phyloP scores from a whole-genome alignment of 2,797 vertebrate genomes.

The Psittacula derbiana region DNA sequence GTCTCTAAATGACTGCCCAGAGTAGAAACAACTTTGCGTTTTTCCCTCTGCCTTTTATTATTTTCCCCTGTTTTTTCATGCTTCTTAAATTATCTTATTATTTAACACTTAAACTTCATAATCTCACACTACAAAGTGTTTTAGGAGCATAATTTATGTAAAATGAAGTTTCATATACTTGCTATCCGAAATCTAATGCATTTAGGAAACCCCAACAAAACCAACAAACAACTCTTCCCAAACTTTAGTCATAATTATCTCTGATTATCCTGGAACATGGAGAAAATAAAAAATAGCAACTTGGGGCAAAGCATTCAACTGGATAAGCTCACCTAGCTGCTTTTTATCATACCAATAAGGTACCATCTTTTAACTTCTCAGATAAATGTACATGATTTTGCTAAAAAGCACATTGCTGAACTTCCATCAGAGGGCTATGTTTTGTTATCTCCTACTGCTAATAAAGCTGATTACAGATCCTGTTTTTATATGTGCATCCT shows the following conservation, averaged over 20 bases:
- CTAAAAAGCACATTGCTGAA: not conserved
- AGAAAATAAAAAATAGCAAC: not conserved
- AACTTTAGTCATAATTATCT: not conserved
- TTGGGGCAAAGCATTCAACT: not conserved
- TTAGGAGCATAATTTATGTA: not conserved
- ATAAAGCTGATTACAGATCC: slow-evolving; percentile 12
- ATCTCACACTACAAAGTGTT: not conserved
- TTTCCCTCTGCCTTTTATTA: not conserved
- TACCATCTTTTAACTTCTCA: not conserved
- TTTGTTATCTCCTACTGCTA: not conserved
- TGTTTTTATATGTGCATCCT: slow-evolving; percentile 25
- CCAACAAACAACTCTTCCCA: not conserved
- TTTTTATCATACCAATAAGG: not conserved
- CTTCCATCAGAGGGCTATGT: not conserved
- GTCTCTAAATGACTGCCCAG: not conserved
- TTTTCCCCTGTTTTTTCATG: not conserved
- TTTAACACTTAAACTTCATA: not conserved
- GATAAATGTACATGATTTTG: not conserved
- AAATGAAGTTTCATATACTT: not conserved
- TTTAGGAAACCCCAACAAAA: not conserved
- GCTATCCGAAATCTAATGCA: not conserved
- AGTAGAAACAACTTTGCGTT: not conserved
- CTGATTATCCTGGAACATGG: not conserved
- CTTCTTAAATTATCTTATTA: not conserved
- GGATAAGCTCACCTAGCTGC: not conserved